Evolutionary conservation across 2,113 vertebrate species (phyloP), one percentile per base, ranked within the genome.

Genomic region (Pipa parva): DNA sequence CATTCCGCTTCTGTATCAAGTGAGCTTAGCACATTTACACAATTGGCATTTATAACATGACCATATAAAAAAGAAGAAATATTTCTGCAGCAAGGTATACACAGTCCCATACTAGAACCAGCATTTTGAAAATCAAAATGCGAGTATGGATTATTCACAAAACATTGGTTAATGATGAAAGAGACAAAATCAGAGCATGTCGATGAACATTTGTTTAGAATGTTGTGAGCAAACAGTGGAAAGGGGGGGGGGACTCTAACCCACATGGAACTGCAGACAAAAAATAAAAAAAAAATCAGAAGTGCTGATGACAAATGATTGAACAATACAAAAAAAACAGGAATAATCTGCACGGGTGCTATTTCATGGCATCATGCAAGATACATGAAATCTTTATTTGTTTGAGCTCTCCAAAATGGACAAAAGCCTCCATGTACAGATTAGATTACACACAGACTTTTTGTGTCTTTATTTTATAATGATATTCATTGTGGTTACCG

Each of bases 401-500:
- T 57, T 85, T 92, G 91, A 95, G 93, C 91, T 93, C 92, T 81
- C 80, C 81, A 89, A 81, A 56, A 82, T 88, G 74, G 83, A 90
- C 77, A 78, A 84, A 88, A 85, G 88, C 84, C 71, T 95, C 91
- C 92, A 95, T 96, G 95, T 97, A 97, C 93, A 93, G 85, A 76
- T 78, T 80, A 86, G 84, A 84, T 85, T 83, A 88, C 83, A 88
- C 88, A 94, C 76, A 94, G 89, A 91, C 86, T 83, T 80, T 86
- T 88, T 82, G 85, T 87, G 83, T 88, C 87, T 88, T n/a, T 96
- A 97, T 96, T 96, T 97, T 89, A 92, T 85, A 90, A 90, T 91
- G 93, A 98, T 98, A 92, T 94, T 95, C 93, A 89, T 87, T 78
- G 74, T 69, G 7, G 18, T 39, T 21, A 29, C 29, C 15, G 18